Evolutionary conservation across 2,888 invertebrate species (phyloP), one percentile per base, ranked within the genome.

Genomic region (Odontocolon sp.): DNA sequence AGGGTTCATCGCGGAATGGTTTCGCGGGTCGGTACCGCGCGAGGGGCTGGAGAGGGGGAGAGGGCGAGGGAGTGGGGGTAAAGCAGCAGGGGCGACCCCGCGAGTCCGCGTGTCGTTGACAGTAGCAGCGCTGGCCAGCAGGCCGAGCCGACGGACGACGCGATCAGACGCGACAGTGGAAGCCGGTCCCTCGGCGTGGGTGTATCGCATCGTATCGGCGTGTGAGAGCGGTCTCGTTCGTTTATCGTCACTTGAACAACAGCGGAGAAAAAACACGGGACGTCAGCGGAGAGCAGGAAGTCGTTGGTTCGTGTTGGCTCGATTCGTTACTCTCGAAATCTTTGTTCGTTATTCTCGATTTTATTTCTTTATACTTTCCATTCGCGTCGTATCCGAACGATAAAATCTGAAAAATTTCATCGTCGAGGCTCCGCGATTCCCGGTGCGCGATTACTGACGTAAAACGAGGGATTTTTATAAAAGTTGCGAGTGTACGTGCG

Each of bases 71-170:
- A 11, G 9, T n/a, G 42, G 45, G 54, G 21, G 4, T 4, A 31
- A n/a, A 61, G 47, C 45, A 36, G 74, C 40, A 64, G 72, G 78
- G 78, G 45, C 57, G 67, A 68, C 57, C 69, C 40, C 40, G 69
- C 52, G 71, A 77, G 77, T 80, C 83, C 84, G 85, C 84, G 84
- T 84, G 85, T 82, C 83, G 85, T 85, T 83, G 83, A 84, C 84
- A 84, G 83, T 77, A 76, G 81, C 75, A 72, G 69, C 74, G 75
- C 77, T 72, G 77, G 80, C 79, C 75, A 77, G 77, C 72, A 71
- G 78, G 77, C 69, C 69, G 67, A 69, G 79, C 63, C 54, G 73
- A 80, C 52, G 57, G 52, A 63, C 68, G 71, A 47, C 52, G 33
- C 73, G 68, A 50, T 85, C 85, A 85, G 71, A 47, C 52, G 33